Base-by-base conservation (phyloP, 2,113 vertebrate species). In the Lagopus muta region DNA sequence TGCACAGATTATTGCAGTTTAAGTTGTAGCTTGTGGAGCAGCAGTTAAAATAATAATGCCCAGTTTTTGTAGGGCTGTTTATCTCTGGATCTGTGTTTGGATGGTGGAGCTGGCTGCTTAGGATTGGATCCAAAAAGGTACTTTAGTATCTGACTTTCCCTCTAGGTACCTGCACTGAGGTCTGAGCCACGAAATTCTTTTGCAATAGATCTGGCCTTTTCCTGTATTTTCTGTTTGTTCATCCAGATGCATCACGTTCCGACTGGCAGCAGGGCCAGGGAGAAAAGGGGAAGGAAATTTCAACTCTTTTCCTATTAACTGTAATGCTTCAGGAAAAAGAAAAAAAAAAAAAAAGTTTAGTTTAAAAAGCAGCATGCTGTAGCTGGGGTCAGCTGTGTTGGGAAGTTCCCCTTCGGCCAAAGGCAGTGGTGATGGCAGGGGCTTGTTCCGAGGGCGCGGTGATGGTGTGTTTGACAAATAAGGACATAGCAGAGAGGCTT, bases 401-500 rank as follows among this genome's bases (percentile, higher is more conserved):
- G 84, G 91, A 95, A 96, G 93, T 94, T 96, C 91, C 89, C 61
- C 61, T 89, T 90, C 0, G 0, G 75, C 82, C 76, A 79, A 76
- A 87, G 61, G 60, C 36, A 58, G 79, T 8, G 2, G 72, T 15
- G 3, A 81, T 82, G 76, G 75, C 86, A 3, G 90, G 74, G 70
- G 70, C 82, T 95, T 64, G 64, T 97, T 94, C 88, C 90, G 73
- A 96, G 97, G 89, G 85, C 3, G 88, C 71, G 72, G 93, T 4
- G 22, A 28, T 93, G 95, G 96, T 32, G 80, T 96, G 95, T 97
- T 95, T 95, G 87, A 97, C 95, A 95, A 96, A 95, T 93, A 95
- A 97, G 95, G 96, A 95, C 96, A 96, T 97, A 95, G 96, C 95
- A 97, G 96, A 97, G 95, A 77, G 84, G 80, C 67, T 92, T 89